phyloP scores from a whole-genome alignment of 2,888 invertebrate genomes.

The Stenchaetothrips biformis region DNA sequence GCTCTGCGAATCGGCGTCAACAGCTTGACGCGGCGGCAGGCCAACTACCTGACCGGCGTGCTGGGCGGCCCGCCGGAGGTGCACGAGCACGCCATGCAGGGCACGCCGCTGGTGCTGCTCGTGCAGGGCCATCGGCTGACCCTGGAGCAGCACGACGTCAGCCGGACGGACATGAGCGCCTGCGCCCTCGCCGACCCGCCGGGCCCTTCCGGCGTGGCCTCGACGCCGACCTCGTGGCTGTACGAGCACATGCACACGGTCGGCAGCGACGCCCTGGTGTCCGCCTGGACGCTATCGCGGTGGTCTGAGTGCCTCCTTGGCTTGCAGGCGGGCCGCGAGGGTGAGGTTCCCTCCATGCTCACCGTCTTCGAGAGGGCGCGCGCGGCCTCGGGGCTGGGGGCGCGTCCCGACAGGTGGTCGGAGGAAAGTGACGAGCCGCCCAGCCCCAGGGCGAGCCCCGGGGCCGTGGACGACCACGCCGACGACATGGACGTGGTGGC shows the following conservation, averaged over 20 bases:
- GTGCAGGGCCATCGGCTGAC: not conserved
- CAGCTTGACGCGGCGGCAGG: conserved; percentile 16
- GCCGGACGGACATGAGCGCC: not conserved
- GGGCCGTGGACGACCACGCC: not conserved
- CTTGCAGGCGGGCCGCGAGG: too few relatives aligned
- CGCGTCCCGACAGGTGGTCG: too few relatives aligned
- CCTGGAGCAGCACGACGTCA: not conserved
- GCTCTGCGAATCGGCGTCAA: not conserved
- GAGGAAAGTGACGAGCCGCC: too few relatives aligned
- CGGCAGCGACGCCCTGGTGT: too few relatives aligned
- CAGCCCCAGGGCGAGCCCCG: not conserved
- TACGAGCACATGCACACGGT: too few relatives aligned
- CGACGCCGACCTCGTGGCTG: too few relatives aligned
- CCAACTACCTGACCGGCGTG: conserved; percentile 10
- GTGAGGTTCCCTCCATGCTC: too few relatives aligned
- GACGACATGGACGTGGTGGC: conserved; percentile 17
- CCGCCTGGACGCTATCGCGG: too few relatives aligned
- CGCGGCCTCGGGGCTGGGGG: too few relatives aligned
- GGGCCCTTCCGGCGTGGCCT: not conserved
- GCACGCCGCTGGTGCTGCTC: not conserved
- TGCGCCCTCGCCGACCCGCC: not conserved
- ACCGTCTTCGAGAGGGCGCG: too few relatives aligned
- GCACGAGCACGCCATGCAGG: not conserved
- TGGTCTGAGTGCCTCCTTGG: too few relatives aligned
- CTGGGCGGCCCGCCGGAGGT: not conserved